Base-by-base conservation (phyloP, 2,797 vertebrate species). In the Falco rusticolus region DNA sequence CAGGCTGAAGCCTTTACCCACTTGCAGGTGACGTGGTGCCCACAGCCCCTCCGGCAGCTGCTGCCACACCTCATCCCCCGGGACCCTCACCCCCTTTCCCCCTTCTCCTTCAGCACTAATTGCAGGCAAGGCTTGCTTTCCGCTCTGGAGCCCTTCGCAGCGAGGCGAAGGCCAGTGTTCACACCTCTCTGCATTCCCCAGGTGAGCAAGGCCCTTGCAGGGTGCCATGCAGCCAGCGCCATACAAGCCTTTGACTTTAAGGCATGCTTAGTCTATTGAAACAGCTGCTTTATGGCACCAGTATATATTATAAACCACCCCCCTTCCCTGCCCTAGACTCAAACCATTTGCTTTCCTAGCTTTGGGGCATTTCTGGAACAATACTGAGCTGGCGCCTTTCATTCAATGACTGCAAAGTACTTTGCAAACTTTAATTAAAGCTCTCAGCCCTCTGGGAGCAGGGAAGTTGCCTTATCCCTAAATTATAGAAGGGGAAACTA, bases 361-460 rank as follows among this genome's bases (percentile, higher is more conserved):
- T 83, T 14, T 43, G 93, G 93, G 93, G 47, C 92, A 85, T 80
- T 87, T 70, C 69, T 39, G 71, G 68, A 63, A 80, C 94, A 78
- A 75, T 34, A 5, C 76, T 2, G 68, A 48, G 83, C 79, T 29
- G 88, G 60, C 6, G 43, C 83, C 50, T 87, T 79, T 20, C 75
- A 39, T 82, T 63, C 84, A 11, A 14, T 6, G 33, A 6, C 57
- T 3, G 64, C 85, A 3, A 48, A 93, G 91, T 84, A 22, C 93
- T 91, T 76, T 31, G 45, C 64, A 56, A 94, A 89, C 87, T 91
- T 91, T 82, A 87, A 89, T 79, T 76, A 90, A 90, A 82, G 66
- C 94, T 79, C 69, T 10, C 61, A 28, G 89, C 77, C 72, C 90
- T 69, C 81, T 37, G 91, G 63, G 89, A 89, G 59, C 56, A 0